Evolutionary conservation across 2,888 invertebrate genomes (phyloP).

Genomic region (Trissoscelio sp.): DNA sequence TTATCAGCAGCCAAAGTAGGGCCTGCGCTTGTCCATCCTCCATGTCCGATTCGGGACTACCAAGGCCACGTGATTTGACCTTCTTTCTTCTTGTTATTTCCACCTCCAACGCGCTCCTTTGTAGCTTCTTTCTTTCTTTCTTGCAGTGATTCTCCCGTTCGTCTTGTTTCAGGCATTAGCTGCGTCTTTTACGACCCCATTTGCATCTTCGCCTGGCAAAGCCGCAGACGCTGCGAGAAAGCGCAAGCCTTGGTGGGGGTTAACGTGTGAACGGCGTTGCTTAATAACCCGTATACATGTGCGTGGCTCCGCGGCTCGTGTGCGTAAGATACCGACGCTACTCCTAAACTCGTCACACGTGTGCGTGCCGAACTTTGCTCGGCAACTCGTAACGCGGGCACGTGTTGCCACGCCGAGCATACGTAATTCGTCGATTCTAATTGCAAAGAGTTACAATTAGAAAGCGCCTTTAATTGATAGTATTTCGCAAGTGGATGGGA

Average conservation of each 20-base stretch:
- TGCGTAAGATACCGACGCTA: conserved; percentile 51
- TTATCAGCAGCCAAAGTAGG: conserved; percentile 76
- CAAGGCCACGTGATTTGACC: conserved; percentile 73
- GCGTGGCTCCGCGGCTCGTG: conserved; percentile 65
- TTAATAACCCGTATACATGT: conserved; percentile 76
- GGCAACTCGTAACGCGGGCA: conserved; percentile 47
- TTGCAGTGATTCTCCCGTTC: conserved; percentile 40
- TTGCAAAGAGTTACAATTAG: conserved; percentile 80
- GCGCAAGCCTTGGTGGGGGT: conserved; percentile 50
- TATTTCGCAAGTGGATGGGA: conserved; percentile 78
- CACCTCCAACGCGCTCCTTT: too few relatives aligned
- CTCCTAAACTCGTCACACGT: conserved; percentile 49
- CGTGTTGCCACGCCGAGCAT: conserved; percentile 54
- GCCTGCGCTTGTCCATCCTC: conserved; percentile 76
- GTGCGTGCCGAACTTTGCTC: conserved; percentile 56
- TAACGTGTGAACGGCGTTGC: conserved; percentile 79
- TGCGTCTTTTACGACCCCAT: conserved; percentile 74
- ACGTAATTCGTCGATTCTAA: conserved; percentile 79
- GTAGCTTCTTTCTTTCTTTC: too few relatives aligned
- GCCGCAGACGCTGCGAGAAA: conserved; percentile 61
- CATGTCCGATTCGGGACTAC: conserved; percentile 76
- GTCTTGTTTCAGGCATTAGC: conserved; percentile 45
- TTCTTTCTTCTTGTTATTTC: conserved; percentile 58
- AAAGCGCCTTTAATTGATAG: conserved; percentile 81
- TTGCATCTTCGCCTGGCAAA: conserved; percentile 71